Evolutionary conservation across 2,888 invertebrate species (phyloP).

Genomic region (Oasisia sp.): DNA sequence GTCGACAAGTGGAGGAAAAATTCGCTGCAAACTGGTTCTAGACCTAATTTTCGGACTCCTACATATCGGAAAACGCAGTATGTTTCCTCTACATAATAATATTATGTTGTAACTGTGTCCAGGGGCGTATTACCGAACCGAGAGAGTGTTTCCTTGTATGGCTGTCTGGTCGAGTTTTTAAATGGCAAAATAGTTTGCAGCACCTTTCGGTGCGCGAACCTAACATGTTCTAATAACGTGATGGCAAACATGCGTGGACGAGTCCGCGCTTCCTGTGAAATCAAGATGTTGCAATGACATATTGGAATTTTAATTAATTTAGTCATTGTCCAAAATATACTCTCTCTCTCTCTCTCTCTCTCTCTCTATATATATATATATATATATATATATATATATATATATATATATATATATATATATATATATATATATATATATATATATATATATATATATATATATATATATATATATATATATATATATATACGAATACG

Average conservation of each 20-base stretch:
- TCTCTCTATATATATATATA: no score
- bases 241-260: not conserved
- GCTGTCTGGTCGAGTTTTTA: not conserved
- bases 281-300: not conserved
- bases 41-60: not conserved
- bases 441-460: no score
- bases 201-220: not conserved
- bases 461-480: no score
- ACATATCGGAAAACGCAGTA: not conserved
- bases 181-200: not conserved
- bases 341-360: no score
- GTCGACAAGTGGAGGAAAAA: not conserved
- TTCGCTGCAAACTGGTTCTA: not conserved
- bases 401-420: no score
- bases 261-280: not conserved
- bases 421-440: no score
- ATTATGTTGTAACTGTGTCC: not conserved
- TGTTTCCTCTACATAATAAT: not conserved
- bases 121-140: not conserved
- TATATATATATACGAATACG: no score
- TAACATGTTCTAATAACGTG: not conserved
- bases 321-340: not conserved
- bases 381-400: no score
- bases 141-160: not conserved
- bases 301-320: not conserved